These are phyloP conservation scores for Lottia gigantea DNA, from an alignment of 2,888 invertebrate genomes.

Conservation along the genomic window DNA sequence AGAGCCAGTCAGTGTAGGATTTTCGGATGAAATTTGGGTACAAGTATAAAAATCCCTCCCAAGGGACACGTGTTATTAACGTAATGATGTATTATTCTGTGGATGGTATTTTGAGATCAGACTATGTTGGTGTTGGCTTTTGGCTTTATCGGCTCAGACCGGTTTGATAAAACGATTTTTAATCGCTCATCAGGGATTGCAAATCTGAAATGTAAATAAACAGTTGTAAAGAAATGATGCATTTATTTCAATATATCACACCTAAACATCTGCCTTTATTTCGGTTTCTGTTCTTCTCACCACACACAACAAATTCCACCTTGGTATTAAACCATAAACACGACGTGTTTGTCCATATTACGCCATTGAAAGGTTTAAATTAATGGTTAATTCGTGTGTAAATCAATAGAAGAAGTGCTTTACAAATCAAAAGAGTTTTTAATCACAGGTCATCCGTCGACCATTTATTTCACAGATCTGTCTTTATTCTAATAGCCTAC, in stretches of 20 bases:
- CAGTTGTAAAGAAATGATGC: neutral
- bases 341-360: neutral
- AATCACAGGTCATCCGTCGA: no score
- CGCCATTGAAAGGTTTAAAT: neutral
- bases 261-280: constrained; percentile 9
- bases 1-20: neutral
- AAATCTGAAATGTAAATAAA: constrained; percentile 5
- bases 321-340: constrained; percentile 1
- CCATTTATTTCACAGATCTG: no score
- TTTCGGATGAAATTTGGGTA: neutral
- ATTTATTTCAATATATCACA: constrained; percentile 9
- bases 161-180: constrained; percentile 7
- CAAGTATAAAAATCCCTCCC: neutral
- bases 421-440: no score
- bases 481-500: no score
- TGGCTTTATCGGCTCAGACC: neutral
- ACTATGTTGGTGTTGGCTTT: constrained; percentile 3
- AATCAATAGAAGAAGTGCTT: no score
- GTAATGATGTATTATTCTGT: neutral
- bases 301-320: constrained; percentile 3
- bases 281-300: neutral
- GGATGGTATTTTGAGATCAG: neutral
- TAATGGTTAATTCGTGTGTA: no score
- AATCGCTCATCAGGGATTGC: neutral
- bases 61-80: constrained; percentile 4